Evolutionary conservation across 1,140 invertebrate species (phyloP).

Genomic region (Globodera rostochiensis): DNA sequence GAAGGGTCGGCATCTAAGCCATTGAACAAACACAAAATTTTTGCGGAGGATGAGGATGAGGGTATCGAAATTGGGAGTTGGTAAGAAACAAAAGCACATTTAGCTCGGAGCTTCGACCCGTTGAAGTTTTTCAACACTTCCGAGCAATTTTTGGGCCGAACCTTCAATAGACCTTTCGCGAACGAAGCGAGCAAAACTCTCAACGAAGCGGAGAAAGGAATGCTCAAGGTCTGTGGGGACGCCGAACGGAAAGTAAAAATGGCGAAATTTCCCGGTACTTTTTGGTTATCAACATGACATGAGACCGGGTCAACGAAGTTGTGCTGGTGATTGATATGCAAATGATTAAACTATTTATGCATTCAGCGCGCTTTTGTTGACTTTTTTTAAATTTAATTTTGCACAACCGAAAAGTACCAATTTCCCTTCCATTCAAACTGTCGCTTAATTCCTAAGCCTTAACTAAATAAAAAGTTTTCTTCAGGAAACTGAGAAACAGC

Average conservation of each 20-base stretch:
- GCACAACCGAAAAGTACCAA: no score
- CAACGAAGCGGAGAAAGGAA: background rate
- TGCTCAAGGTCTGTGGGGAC: background rate
- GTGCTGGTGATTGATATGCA: no score
- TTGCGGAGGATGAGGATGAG: conserved; percentile 76
- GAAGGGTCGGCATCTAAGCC: conserved; percentile 70
- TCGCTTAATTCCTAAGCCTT: no score
- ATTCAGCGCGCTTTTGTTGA: no score
- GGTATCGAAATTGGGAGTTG: conserved; percentile 56
- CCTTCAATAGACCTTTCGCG: conserved; percentile 74
- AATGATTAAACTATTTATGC: no score
- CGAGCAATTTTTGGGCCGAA: conserved; percentile 73
- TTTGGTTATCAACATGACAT: no score
- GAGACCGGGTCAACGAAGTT: no score
- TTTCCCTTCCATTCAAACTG: no score
- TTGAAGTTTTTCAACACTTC: conserved; percentile 77
- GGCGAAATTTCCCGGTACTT: no score
- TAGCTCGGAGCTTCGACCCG: conserved; percentile 74
- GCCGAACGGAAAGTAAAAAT: no score
- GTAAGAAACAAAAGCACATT: conserved; percentile 17
- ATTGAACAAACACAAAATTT: conserved; percentile 81
- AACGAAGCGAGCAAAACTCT: conserved; percentile 46
- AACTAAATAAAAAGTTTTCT: background rate
- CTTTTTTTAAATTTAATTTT: no score
- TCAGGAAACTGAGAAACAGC: conserved; percentile 71